Evolutionary conservation across 30 jellyfish, hydroid and myxozoan species (phyloP).

Genomic region (Morbakka virulenta): DNA sequence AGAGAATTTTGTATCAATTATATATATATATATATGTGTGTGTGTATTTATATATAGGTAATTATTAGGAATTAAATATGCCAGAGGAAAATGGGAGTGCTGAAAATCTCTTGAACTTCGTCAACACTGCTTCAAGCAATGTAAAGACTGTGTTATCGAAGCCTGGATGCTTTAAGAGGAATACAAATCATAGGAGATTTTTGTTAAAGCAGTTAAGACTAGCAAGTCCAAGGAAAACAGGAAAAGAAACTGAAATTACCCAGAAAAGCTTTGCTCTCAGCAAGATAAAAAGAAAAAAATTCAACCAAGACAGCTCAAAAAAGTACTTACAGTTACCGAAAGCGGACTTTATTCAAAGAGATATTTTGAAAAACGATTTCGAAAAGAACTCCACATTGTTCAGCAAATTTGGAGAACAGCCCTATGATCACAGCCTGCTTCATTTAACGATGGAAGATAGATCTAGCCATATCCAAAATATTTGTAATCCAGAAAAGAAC

Average conservation of each 20-base stretch:
- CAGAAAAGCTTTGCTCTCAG: constrained; percentile 39
- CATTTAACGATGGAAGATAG: background rate
- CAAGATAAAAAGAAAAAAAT: constrained; percentile 22
- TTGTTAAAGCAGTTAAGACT: constrained; percentile 79
- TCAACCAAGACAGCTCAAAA: background rate
- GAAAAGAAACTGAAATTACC: constrained; percentile 1
- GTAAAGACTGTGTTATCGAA: constrained; percentile 84
- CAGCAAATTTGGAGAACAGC: too few relatives aligned
- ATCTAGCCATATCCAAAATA: background rate
- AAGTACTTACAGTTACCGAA: background rate
- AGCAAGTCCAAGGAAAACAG: constrained; percentile 5
- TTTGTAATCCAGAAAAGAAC: background rate
- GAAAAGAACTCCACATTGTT: too few relatives aligned
- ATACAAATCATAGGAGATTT: constrained; percentile 94
- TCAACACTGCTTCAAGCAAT: constrained; percentile 88
- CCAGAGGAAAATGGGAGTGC: constrained; percentile 49
- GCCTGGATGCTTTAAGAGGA: constrained; percentile 96
- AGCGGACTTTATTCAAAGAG: background rate
- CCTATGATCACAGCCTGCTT: background rate
- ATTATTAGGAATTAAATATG: background rate
- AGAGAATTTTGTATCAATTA: too few relatives aligned
- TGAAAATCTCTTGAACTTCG: constrained; percentile 65
- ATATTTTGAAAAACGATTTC: too few relatives aligned
- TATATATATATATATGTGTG: too few relatives aligned
- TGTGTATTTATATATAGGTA: background rate